Evolutionary conservation across 2,888 invertebrate genomes (phyloP), one percentile per base, ranked within the genome.

Genomic region (Drosophila conformis): DNA sequence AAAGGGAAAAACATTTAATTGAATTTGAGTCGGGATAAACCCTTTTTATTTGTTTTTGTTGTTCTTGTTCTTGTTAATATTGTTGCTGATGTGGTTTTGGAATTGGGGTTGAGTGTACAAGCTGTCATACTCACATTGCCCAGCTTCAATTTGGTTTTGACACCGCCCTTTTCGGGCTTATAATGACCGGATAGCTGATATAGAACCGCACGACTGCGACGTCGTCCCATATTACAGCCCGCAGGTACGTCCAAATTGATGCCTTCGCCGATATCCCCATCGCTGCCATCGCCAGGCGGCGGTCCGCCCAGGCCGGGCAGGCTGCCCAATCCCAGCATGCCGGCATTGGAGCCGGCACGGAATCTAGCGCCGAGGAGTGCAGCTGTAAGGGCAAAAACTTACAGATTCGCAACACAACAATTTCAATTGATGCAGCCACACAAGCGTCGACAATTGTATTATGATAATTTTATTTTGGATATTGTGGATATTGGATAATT

Each of bases 181-280:
- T 98, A 99, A 74, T 98, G 98, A 78, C 99, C 99, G 87, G 98
- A 98, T 89, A 99, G 95, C 94, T 99, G 98, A 94, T 99, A 99
- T 77, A 99, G 96, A 70, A 99, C 98, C 51, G 99, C 99, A 92
- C 99, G 95, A 92, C 98, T 98, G 91, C 99, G 95, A 91, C 99
- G 95, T 83, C 98, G 94, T 87, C 97, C 98, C 94, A 98, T 98
- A 94, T 98, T 98, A 91, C 97, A 96, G 88, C 97, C 96, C 84
- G 97, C 96, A 73, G 96, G 96, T 87, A 96, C 95, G 94, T 96
- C 96, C 94, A 97, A 93, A 92, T 95, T 95, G 66, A 95, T 96
- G 91, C 95, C 90, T 60, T 91, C 91, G 94, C 96, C 97, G 94
- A 96, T 97, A 95, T 95, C 97, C 96, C 72, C 79, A 53, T 91